Base-by-base conservation (phyloP, 2,797 vertebrate species). In the Rallus crepitans region DNA sequence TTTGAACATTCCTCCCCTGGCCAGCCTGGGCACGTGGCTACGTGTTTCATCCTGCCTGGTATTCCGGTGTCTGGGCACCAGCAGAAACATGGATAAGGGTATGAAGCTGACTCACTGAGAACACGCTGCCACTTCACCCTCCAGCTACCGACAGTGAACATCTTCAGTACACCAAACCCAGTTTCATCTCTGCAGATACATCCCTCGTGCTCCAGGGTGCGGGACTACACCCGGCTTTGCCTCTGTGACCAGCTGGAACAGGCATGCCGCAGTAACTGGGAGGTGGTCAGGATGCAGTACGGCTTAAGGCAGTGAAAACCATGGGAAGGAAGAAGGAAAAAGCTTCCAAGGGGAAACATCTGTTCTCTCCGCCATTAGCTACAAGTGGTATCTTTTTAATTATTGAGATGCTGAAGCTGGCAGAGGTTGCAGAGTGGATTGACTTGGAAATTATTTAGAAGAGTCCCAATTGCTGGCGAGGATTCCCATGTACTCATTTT, bases 401-500 rank as follows among this genome's bases (percentile, higher is more conserved):
- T 96, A 97, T 91, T 92, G 95, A 97, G 89, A 95, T 94, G 75
- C 90, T 93, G 90, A 83, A 93, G 84, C 93, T 96, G 95, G 96
- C 95, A 96, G 86, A 88, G 65, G 61, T 75, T 87, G 59, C 85
- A 53, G 72, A 93, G 78, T 71, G 78, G 88, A 96, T 93, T 95
- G 96, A 82, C 78, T 95, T 85, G 84, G 65, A 96, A 97, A 95
- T 97, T 93, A 97, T 94, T 93, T 85, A 94, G 93, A 97, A 94
- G 80, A 84, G 85, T 93, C 92, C 71, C 75, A 90, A 4, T 87
- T 97, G 92, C 91, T 94, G 71, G 56, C 5, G 7, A 92, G 79
- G 88, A 82, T 93, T 95, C 81, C 92, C 79, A 42, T 66, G 66
- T 64, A 95, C 82, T 85, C 31, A 64, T 84, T 86, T 96, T 89